Base-by-base conservation (phyloP, 2,888 invertebrate species). In the Drosophila suboccidentalis region DNA sequence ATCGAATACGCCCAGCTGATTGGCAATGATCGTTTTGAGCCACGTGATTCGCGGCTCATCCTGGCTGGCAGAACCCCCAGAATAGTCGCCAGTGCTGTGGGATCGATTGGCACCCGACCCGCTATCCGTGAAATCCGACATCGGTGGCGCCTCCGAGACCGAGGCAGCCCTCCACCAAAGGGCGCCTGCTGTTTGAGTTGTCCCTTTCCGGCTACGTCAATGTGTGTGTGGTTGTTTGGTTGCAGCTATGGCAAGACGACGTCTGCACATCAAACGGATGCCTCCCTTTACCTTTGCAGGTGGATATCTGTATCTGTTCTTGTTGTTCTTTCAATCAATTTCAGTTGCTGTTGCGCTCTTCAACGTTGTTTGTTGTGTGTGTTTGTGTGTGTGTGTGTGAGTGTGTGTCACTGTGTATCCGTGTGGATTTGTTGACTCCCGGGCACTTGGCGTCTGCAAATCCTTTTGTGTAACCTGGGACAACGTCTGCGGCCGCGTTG, bases 11-110 rank as follows among this genome's bases (percentile, higher is more conserved):
- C 93, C 93, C 55, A 92, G 58, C 64, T 86, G 61, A 66, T 92
- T 92, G 17, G 92, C 70, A 34, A 96, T 94, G 66, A 94, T 94
- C 1, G 95, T 94, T 89, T 95, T 95, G 34, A 97, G 93, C 97
- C 97, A 97, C 77, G 94, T 93, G 19, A 95, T 91, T 58, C 96
- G 94, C 32, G 93, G 94, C 84, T 96, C 96, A 54, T 91, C 91
- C 3, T 82, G 71, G 53, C 29, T 63, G 8, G 74, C 43, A 13
- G 64, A 66, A 3, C 47, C 64, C 1, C 46, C 36, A 1, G 71
- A 58, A 6, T 11, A 6, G 10, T 47, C 55, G 9, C 13, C 57
- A 29, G 29, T 43, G 19, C 36, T 67, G 2, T 11, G 34, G 22
- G 57, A 43, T n/a, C 2, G 17, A 38, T 15, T 43, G 5, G 6